Conservation (phyloP, 1,140 invertebrate species). For the Antheraea pernyi region DNA sequence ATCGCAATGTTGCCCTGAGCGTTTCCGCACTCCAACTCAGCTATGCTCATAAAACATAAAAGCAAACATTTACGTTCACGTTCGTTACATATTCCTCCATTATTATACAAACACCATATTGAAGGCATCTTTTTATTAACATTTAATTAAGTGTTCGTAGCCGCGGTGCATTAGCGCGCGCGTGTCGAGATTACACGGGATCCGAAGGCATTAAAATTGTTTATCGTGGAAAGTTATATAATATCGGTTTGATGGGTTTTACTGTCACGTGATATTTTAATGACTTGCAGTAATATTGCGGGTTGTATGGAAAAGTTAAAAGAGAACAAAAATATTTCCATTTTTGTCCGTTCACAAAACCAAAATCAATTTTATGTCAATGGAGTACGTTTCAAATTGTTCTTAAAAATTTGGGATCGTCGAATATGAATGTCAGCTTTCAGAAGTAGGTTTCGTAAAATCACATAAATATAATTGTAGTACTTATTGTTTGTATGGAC, state of each 20-base stretch:
- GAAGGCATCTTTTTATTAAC: slow-evolving; percentile 54
- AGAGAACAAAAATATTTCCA: not conserved
- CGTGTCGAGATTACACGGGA: slow-evolving; percentile 47
- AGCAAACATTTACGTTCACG: slow-evolving; percentile 26
- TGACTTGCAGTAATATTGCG: not conserved
- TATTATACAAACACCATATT: slow-evolving; percentile 7
- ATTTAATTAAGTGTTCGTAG: slow-evolving; percentile 64
- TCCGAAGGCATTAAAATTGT: slow-evolving; percentile 18
- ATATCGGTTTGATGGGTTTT: not conserved
- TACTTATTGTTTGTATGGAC: too few species aligned
- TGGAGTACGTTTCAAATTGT: too few species aligned
- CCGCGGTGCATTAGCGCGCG: slow-evolving; percentile 44
- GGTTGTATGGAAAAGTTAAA: not conserved
- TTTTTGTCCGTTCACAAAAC: too few species aligned
- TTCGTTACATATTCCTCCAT: slow-evolving; percentile 33
- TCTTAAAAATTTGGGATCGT: too few species aligned
- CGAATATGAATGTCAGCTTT: too few species aligned
- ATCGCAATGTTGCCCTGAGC: slow-evolving; percentile 26
- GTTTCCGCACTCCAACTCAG: slow-evolving; percentile 13
- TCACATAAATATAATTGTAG: too few species aligned
- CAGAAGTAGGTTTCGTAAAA: too few species aligned
- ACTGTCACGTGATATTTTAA: not conserved
- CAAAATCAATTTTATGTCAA: too few species aligned
- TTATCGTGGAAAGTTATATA: slow-evolving; percentile 6
- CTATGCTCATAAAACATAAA: slow-evolving; percentile 23